phyloP scores from a whole-genome alignment of 2,113 vertebrate genomes.

The Chloropsis cyanopogon region DNA sequence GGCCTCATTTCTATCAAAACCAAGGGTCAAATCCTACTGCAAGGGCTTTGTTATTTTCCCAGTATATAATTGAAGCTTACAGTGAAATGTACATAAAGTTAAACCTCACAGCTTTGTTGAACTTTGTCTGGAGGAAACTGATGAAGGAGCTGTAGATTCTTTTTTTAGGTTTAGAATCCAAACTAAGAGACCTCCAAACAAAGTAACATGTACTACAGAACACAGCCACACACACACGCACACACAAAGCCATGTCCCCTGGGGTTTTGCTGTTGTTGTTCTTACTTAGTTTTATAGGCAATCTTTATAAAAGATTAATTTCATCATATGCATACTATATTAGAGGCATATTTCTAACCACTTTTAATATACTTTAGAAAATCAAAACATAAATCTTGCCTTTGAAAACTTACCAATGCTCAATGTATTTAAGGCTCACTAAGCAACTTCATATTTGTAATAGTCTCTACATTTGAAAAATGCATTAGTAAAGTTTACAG shows the following conservation, averaged over 20 bases:
- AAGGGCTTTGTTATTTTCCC: not conserved
- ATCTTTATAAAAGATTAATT: slow-evolving; percentile 56
- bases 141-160: not conserved
- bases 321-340: not conserved
- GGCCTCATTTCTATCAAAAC: not conserved
- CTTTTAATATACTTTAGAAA: slow-evolving; percentile 1
- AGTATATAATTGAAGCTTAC: not conserved
- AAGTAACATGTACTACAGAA: not conserved
- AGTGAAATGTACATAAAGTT: not conserved
- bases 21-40: not conserved
- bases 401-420: slow-evolving; percentile 16
- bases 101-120: not conserved
- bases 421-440: slow-evolving; percentile 14
- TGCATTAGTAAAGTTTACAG: not conserved
- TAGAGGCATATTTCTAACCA: slow-evolving; percentile 23
- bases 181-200: not conserved
- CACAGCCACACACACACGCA: not conserved
- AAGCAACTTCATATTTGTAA: not conserved
- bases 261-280: not conserved
- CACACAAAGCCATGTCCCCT: not conserved
- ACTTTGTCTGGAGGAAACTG: not conserved
- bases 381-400: not conserved
- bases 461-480: slow-evolving; percentile 13
- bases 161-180: not conserved
- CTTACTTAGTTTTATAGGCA: not conserved